Evolutionary conservation across 2,888 invertebrate species (phyloP).

Genomic region (Machimus rusticus): DNA sequence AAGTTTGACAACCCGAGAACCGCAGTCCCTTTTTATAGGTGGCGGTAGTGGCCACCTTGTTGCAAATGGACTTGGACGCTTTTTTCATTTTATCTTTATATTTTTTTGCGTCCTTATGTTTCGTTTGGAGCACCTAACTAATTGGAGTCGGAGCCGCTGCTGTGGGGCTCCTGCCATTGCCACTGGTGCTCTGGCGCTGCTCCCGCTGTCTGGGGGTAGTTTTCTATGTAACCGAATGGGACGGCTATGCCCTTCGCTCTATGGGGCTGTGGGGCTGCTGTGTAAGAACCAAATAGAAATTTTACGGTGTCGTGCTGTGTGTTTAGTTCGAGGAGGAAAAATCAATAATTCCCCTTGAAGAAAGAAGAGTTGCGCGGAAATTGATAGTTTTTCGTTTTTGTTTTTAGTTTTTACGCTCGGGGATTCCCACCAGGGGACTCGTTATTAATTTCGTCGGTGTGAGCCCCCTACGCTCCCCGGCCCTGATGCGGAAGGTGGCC

Average conservation of each 20-base stretch:
- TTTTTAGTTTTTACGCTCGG: neutral
- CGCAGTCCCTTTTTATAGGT: neutral
- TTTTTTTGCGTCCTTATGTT: neutral
- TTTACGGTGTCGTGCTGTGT: constrained; percentile 3
- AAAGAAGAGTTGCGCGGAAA: constrained; percentile 38
- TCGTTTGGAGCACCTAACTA: constrained; percentile 7
- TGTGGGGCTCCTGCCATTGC: neutral
- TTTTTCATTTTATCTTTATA: neutral
- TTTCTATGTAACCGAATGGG: constrained; percentile 12
- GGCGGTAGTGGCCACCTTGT: neutral
- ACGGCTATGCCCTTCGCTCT: neutral
- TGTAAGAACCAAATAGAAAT: constrained; percentile 10
- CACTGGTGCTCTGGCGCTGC: neutral
- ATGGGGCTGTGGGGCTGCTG: neutral
- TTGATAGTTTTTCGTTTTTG: constrained; percentile 24
- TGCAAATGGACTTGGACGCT: neutral
- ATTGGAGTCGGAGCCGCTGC: neutral
- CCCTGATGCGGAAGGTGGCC: neutral
- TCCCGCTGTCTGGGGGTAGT: neutral
- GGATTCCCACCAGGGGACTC: neutral
- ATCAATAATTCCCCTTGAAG: constrained; percentile 29
- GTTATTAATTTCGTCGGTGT: neutral
- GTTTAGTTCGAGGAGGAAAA: constrained; percentile 15
- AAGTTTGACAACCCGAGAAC: neutral
- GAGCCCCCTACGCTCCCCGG: neutral